Evolutionary conservation across 2,113 vertebrate genomes (phyloP), one percentile per base, ranked within the genome.

Genomic region (Crotalus helleri): DNA sequence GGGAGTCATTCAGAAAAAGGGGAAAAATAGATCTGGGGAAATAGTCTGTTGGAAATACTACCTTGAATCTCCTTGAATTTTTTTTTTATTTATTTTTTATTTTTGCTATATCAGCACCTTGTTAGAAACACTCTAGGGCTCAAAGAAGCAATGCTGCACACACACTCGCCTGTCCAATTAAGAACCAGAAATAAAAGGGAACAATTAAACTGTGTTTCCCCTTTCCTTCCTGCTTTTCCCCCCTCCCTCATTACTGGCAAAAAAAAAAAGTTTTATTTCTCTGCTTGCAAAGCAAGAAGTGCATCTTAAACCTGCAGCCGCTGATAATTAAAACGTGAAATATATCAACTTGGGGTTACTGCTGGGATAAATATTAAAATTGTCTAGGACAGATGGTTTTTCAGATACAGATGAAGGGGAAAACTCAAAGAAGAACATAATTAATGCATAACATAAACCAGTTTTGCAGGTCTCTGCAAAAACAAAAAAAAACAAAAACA

Each of bases 111-210:
- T 91, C 11, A 90, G 26, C 55, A 44, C 55, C 13, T 61, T 55
- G 19, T 93, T 33, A 90, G 58, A 6, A 64, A 86, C 13, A 1
- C 24, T 88, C 46, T 4, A 51, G 55, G 46, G 33, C 49, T 26
- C 54, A 54, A 23, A 19, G 93, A 89, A 69, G 64, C 55, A 64
- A 93, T 49, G 64, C 86, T 51, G 61, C 44, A n/a, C 26, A n/a
- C 26, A 26, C 90, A 93, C 90, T 94, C 55, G 59, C 74, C 92
- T 87, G 46, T 7, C 51, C 88, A 86, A 92, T 90, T n/a, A 93
- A 91, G 55, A 51, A 87, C 29, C 33, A 39, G 1, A 95, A 89
- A 88, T 86, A 49, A 29, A 29, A 24, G 61, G 15, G 59, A 15
- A 92, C 59, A 74, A 39, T 81, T 74, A 64, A 53, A n/a, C 46